A percentile compares a stretch with the other conserved stretches of the same genome.
These are phyloP conservation scores for Osedax frankpressi DNA, from an alignment of 2,888 invertebrate species.

Conservation along the genomic window DNA sequence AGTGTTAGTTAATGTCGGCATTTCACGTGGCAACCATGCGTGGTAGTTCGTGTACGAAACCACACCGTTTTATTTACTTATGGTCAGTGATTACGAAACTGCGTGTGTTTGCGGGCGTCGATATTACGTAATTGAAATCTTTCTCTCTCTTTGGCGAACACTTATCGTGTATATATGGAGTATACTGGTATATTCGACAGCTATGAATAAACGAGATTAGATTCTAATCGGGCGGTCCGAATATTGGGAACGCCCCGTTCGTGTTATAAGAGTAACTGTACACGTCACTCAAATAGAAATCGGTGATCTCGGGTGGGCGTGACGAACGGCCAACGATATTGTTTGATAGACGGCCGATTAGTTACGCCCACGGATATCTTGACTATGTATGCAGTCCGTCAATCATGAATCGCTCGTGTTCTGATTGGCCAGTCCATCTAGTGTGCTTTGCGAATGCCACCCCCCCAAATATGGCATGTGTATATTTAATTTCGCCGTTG, in stretches of 20 bases:
- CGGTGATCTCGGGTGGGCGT: slow-evolving; percentile 14
- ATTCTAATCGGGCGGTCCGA: neutral
- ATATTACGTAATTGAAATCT: neutral
- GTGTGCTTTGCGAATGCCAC: neutral
- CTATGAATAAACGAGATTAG: neutral
- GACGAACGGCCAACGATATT: neutral
- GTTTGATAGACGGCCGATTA: slow-evolving; percentile 19
- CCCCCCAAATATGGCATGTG: slow-evolving; percentile 13
- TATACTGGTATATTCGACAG: neutral
- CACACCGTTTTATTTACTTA: too few relatives aligned
- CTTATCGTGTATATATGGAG: neutral
- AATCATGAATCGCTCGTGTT: neutral
- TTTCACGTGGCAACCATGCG: too few relatives aligned
- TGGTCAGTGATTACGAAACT: neutral
- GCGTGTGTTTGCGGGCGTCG: neutral
- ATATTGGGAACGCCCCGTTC: neutral
- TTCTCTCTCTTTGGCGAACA: too few relatives aligned
- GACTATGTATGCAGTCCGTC: neutral
- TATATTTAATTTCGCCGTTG: slow-evolving; percentile 10
- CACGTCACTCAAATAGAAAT: slow-evolving; percentile 10
- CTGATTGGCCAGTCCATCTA: neutral
- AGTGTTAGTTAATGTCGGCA: too few relatives aligned
- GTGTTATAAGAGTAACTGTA: neutral
- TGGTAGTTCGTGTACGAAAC: too few relatives aligned
- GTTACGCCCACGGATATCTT: slow-evolving; percentile 4